A percentile compares a stretch with the other conserved stretches of the same genome.
phyloP scores from a whole-genome alignment of 2,797 vertebrate genomes.

The Limnodromus scolopaceus region DNA sequence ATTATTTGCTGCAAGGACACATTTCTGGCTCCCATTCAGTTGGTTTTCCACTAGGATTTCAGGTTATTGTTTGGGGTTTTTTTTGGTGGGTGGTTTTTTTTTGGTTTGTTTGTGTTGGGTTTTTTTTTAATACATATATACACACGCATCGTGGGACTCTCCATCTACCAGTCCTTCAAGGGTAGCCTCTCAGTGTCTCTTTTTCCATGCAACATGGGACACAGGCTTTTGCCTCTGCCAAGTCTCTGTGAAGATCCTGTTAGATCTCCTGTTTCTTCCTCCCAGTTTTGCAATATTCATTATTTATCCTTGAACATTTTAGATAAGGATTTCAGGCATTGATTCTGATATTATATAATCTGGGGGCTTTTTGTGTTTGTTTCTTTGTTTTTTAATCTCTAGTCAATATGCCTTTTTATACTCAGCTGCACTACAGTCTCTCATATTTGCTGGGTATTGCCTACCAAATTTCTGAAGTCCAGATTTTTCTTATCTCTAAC shows the following conservation, averaged over 20 bases:
- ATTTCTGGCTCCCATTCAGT: neutral
- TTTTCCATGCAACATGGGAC: neutral
- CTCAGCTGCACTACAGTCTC: neutral
- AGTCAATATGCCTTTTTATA: neutral
- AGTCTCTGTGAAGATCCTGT: neutral
- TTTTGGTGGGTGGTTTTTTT: neutral
- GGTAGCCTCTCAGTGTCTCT: neutral
- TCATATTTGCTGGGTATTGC: neutral
- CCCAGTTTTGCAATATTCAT: neutral
- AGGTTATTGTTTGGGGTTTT: neutral
- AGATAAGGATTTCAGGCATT: neutral
- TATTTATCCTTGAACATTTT: neutral
- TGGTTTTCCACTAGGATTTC: neutral
- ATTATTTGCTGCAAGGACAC: neutral
- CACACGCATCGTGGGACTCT: neutral
- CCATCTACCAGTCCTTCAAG: neutral
- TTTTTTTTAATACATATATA: neutral
- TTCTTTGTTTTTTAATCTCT: neutral
- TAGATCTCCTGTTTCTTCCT: neutral
- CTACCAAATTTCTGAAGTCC: neutral
- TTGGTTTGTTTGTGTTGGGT: too few relatives aligned
- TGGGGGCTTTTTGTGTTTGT: fast-evolving
- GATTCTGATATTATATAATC: neutral
- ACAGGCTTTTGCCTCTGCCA: neutral
- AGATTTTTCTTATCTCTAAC: neutral